Base-by-base conservation (phyloP, 2,888 invertebrate species). In the Lithodes maja region DNA sequence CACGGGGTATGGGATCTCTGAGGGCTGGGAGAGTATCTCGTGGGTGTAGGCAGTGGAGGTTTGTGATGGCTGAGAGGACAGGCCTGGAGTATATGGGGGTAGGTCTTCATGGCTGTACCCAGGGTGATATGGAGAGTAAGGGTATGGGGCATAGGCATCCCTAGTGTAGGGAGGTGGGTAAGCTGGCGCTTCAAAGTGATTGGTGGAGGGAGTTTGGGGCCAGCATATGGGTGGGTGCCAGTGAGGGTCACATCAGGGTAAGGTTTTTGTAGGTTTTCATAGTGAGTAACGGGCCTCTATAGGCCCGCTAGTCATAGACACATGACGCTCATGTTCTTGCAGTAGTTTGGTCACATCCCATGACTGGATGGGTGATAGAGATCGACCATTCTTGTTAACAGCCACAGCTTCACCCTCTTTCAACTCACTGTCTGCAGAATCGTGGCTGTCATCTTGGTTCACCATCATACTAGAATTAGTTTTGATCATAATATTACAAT, bases 1-100 rank as follows among this genome's bases (percentile, higher is more conserved):
- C 52, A 69, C 83, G 2, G 90, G 90, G 84, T 88, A 91, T 15
- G 89, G 80, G 15, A 87, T 55, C 52, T 90, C 91, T 17, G 90
- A 87, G 15, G 91, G 91, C 61, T 90, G 91, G 3, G 90, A 83
- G 71, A 81, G 52, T 3, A 90, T 85, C 74, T 91, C 91, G 54
- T 90, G 91, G 5, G 91, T 85, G 81, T 87, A 91, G 7, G 88
- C 91, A 3, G 91, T 90, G 33, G 91, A 91, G 33, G 91, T 87
- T 77, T 91, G 91, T 1, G 91, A 91, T n/a, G 91, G 90, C 68
- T 91, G 91, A 3, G 91, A 91, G 50, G 91, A 91, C 3, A 91
- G 78, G 61, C 90, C 91, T 3, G 91, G 89, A 50, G 91, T 91
- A 71, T 89, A 89, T 1, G 91, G 86, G 15, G 91, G 91, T 1